Evolutionary conservation across 2,113 vertebrate species (phyloP).

Genomic region (Pontoporia blainvillei): DNA sequence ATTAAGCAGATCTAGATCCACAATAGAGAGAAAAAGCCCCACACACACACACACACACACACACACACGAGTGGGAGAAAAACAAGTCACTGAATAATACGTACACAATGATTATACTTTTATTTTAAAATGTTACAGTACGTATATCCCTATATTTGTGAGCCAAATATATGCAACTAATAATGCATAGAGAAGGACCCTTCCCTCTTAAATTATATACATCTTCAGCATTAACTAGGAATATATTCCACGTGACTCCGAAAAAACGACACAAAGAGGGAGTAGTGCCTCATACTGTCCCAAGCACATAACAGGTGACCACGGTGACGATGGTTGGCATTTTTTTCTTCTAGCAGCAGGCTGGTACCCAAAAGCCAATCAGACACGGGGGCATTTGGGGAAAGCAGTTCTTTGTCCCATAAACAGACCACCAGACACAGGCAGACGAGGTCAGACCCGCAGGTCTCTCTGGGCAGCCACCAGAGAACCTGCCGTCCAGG

Average conservation of each 20-base stretch:
- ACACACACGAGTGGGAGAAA: not conserved
- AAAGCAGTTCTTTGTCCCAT: not conserved
- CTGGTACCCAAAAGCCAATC: not conserved
- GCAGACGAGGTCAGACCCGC: no score
- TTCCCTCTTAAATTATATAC: not conserved
- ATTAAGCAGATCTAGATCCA: not conserved
- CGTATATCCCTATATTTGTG: not conserved
- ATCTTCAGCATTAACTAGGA: not conserved
- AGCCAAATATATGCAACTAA: not conserved
- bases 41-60: not conserved
- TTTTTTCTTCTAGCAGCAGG: not conserved
- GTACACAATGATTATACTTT: not conserved
- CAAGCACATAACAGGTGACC: not conserved
- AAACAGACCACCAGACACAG: not conserved
- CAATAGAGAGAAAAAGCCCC: not conserved
- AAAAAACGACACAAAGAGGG: not conserved
- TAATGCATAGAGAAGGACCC: not conserved
- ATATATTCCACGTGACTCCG: not conserved
- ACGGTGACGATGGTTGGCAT: not conserved
- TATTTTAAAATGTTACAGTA: not conserved
- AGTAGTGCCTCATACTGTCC: accelerated
- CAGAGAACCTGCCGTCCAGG: accelerated
- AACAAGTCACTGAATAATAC: not conserved
- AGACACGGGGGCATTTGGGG: not conserved
- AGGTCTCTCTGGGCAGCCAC: not conserved